phyloP scores from a whole-genome alignment of 2,888 invertebrate species.

The Drosophila macrospina region DNA sequence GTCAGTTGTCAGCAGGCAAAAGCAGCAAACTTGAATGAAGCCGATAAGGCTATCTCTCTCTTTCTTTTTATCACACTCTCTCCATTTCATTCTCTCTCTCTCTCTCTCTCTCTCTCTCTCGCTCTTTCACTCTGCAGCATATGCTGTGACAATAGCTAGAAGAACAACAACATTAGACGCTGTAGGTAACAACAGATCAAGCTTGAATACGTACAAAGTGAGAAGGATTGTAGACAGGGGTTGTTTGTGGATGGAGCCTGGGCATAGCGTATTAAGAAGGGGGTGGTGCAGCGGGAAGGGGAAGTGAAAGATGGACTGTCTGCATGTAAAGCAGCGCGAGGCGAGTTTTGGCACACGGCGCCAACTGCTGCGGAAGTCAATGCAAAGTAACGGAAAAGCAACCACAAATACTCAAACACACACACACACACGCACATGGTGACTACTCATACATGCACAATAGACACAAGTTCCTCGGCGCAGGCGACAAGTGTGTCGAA shows the following conservation, averaged over 20 bases:
- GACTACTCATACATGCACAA: slow-evolving; percentile 26
- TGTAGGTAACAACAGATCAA: slow-evolving; percentile 12
- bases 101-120: neutral
- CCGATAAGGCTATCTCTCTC: slow-evolving; percentile 27
- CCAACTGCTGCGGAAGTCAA: slow-evolving; percentile 70
- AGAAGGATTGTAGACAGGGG: neutral
- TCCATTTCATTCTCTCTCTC: neutral
- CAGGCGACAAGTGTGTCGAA: slow-evolving; percentile 40
- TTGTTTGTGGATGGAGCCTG: neutral
- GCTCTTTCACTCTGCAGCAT: slow-evolving; percentile 2
- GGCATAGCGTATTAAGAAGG: neutral
- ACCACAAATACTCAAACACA: slow-evolving; percentile 49
- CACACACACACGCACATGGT: slow-evolving; percentile 19
- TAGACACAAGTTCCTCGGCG: neutral
- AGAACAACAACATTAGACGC: slow-evolving; percentile 22
- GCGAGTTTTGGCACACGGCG: slow-evolving; percentile 38
- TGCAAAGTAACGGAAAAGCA: slow-evolving; percentile 70
- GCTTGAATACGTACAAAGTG: neutral
- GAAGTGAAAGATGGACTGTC: neutral
- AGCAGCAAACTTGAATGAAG: slow-evolving; percentile 67
- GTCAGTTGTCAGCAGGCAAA: slow-evolving; percentile 67
- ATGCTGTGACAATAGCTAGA: slow-evolving; percentile 39
- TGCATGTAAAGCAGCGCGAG: neutral
- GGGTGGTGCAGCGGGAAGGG: neutral
- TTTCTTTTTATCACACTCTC: neutral